Conservation (phyloP, 2,888 invertebrate species). For the Eristalinus aeneus region DNA sequence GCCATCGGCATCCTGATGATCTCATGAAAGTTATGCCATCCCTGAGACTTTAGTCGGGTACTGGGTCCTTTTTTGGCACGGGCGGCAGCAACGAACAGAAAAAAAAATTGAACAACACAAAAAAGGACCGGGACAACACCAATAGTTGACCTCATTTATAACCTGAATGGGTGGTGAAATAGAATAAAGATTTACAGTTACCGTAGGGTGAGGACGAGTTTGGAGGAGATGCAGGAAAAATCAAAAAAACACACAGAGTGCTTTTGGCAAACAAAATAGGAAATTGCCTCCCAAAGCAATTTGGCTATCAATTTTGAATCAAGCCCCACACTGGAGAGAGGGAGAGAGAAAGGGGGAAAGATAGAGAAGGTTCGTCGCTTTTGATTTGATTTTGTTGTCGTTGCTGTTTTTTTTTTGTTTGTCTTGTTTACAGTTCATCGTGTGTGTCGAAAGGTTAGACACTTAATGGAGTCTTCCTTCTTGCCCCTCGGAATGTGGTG, state of each 20-base stretch:
- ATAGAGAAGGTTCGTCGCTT: not conserved
- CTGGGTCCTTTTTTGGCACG: not conserved
- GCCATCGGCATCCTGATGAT: conserved; percentile 68
- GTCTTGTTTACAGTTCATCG: conserved; percentile 72
- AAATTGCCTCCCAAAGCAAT: conserved; percentile 68
- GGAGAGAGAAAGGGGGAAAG: not conserved
- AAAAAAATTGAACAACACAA: not conserved
- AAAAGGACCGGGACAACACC: conserved; percentile 18
- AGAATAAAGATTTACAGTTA: conserved; percentile 58
- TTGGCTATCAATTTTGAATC: conserved; percentile 69
- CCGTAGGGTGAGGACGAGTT: conserved; percentile 39
- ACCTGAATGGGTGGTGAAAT: conserved; percentile 64
- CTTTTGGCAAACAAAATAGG: conserved; percentile 61
- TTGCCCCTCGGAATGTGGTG: too few relatives aligned
- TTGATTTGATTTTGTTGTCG: not conserved
- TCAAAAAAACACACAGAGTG: conserved; percentile 50
- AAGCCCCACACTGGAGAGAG: not conserved
- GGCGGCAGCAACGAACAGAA: not conserved
- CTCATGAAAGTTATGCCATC: conserved; percentile 55
- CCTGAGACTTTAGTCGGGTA: not conserved
- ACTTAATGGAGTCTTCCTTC: not conserved
- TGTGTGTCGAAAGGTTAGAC: not conserved
- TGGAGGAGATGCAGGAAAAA: conserved; percentile 20
- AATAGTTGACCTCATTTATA: conserved; percentile 70
- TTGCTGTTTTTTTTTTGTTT: conserved; percentile 3